Conservation (phyloP, 2,113 vertebrate species). For the Hiodon alosoides region DNA sequence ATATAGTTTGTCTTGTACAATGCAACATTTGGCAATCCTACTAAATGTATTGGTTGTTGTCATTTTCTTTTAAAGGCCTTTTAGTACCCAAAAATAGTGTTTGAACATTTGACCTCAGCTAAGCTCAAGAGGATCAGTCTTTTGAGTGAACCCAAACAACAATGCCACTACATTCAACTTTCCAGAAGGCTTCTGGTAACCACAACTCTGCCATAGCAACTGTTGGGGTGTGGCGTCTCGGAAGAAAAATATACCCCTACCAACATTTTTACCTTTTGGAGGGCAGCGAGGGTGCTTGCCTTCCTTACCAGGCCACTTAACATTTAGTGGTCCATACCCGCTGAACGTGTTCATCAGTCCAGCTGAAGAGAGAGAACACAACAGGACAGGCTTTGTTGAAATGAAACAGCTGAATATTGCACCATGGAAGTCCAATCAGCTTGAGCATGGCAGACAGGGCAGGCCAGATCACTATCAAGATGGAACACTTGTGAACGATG, state of each 20-base stretch:
- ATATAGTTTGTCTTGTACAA: not conserved
- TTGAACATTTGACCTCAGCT: no score
- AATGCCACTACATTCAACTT: no score
- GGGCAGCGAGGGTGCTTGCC: constrained; percentile 98
- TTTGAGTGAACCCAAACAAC: no score
- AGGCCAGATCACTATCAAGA: not conserved
- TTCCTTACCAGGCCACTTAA: constrained; percentile 99
- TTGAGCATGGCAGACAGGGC: not conserved
- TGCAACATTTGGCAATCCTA: not conserved
- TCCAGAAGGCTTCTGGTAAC: constrained; percentile 18
- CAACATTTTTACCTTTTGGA: constrained; percentile 99
- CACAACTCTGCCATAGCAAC: constrained; percentile 44
- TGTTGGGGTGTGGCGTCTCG: no score
- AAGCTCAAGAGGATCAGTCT: no score
- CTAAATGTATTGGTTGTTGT: no score
- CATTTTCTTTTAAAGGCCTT: no score
- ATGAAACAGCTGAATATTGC: no score
- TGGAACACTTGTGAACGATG: not conserved
- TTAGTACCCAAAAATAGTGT: no score
- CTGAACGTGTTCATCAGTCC: constrained; percentile 94
- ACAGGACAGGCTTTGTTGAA: not conserved
- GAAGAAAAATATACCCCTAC: constrained; percentile 56
- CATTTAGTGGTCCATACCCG: constrained; percentile 90
- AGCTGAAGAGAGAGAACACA: constrained; percentile 57
- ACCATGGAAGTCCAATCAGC: no score